Base-by-base conservation (phyloP, 37 sponge, comb jelly and placozoan species). In the Corticium candelabrum region DNA sequence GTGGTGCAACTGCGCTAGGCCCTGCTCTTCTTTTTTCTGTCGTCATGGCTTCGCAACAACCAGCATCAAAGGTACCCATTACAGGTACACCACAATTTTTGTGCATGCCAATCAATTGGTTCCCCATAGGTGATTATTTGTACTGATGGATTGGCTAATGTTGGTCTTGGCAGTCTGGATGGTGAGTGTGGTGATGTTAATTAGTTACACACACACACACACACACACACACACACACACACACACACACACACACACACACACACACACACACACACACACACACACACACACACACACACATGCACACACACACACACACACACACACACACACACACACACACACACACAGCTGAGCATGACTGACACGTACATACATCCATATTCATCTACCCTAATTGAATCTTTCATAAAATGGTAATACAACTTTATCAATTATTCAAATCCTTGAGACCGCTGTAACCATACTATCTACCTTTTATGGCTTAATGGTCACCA, bases 111-210 rank as follows among this genome's bases (percentile, higher is more conserved):
- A n/a, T n/a, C n/a, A n/a, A n/a, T n/a, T n/a, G 11, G 11, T 43
- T 43, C 2, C 75, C 37, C 50, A 62, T n/a, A 89, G 90, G 91
- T 90, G 29, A 81, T 92, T 33, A 84, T 92, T 1, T 92, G 93
- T 39, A 92, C 93, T 37, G 93, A 92, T 82, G 93, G 93, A 31
- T 80, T 92, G 43, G 93, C 93, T 2, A 92, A 92, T 70, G 84
- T 91, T 38, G 93, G 93, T 56, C 74, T 90, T 2, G 91, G 91
- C 27, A 81, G 68, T 40, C 82, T 90, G 32, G 91, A 90, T 82
- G 91, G 87, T 86, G n/a, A n/a, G n/a, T n/a, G n/a, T n/a, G n/a
- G n/a, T n/a, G n/a, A n/a, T n/a, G n/a, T n/a, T n/a, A n/a, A n/a
- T n/a, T n/a, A n/a, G n/a, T n/a, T n/a, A n/a, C n/a, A n/a, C n/a